Percentiles rank a stretch among this genome's conserved stretches.
These are phyloP conservation scores for Pachypanchax playfairii DNA, from an alignment of 2,113 vertebrate species.

Conservation along the genomic window DNA sequence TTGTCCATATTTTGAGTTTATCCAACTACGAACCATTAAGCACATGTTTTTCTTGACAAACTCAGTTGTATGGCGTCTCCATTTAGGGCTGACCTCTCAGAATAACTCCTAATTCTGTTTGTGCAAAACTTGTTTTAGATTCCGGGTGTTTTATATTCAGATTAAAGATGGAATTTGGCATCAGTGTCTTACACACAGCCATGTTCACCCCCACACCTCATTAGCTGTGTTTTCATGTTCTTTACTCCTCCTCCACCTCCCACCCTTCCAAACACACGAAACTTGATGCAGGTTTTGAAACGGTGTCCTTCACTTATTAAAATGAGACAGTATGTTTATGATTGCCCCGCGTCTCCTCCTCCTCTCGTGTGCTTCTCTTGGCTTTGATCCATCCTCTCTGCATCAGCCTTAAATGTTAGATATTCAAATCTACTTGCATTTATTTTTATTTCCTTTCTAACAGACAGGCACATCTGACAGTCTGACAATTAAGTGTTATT, in stretches of 20 bases:
- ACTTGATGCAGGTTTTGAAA: slow-evolving; percentile 56
- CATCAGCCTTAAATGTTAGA: slow-evolving; percentile 70
- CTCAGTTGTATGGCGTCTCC: too few relatives aligned
- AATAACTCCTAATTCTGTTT: not conserved
- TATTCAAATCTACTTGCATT: slow-evolving; percentile 76
- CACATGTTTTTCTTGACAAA: not conserved
- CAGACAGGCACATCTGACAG: slow-evolving; percentile 75
- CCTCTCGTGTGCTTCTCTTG: slow-evolving; percentile 49
- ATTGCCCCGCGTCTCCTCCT: slow-evolving; percentile 68
- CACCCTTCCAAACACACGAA: slow-evolving; percentile 30
- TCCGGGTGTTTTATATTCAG: slow-evolving; percentile 7
- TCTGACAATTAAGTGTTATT: slow-evolving; percentile 76
- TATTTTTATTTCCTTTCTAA: slow-evolving; percentile 75
- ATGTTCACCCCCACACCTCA: slow-evolving; percentile 57
- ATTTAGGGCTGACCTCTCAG: not conserved
- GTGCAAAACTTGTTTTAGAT: slow-evolving; percentile 1
- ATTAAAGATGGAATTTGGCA: slow-evolving; percentile 26
- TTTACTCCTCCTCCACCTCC: slow-evolving; percentile 13
- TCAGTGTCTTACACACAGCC: slow-evolving; percentile 40
- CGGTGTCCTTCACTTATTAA: slow-evolving; percentile 67
- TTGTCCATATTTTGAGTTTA: too few relatives aligned
- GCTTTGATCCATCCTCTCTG: slow-evolving; percentile 72
- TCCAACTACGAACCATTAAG: too few relatives aligned
- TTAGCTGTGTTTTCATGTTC: slow-evolving; percentile 67
- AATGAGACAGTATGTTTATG: slow-evolving; percentile 72